These are phyloP conservation scores for Polyploca ridens DNA, from an alignment of 2,888 invertebrate species.

Conservation along the genomic window DNA sequence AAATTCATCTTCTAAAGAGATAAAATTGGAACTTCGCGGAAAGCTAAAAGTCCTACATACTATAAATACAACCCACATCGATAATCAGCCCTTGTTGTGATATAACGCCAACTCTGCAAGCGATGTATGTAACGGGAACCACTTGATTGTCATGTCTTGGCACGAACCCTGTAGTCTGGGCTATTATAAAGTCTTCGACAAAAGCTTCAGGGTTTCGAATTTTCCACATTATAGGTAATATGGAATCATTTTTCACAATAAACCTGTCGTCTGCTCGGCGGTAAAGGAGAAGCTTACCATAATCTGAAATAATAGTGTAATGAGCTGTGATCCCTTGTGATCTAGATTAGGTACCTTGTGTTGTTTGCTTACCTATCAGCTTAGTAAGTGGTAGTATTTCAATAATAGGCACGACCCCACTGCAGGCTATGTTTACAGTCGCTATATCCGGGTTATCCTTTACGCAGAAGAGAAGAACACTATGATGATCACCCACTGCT, in stretches of 20 bases:
- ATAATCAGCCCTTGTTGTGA: conserved; percentile 65
- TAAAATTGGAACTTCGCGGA: no score
- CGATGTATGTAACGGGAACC: conserved; percentile 77
- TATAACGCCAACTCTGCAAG: conserved; percentile 72
- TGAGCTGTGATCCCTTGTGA: neutral
- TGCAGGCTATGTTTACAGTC: conserved; percentile 75
- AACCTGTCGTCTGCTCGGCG: conserved; percentile 76
- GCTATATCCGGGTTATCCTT: conserved; percentile 86
- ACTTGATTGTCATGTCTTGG: conserved; percentile 73
- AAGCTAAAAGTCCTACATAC: neutral
- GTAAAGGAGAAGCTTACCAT: conserved; percentile 82
- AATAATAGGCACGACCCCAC: conserved; percentile 80
- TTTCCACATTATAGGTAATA: conserved; percentile 83
- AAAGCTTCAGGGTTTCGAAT: conserved; percentile 71
- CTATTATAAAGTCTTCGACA: conserved; percentile 75
- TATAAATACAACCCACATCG: conserved; percentile 60
- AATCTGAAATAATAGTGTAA: conserved; percentile 55
- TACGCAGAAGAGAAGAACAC: conserved; percentile 68
- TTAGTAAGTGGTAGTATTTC: conserved; percentile 73
- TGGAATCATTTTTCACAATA: conserved; percentile 83
- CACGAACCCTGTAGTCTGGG: conserved; percentile 70
- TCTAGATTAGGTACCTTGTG: neutral
- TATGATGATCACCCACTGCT: conserved; percentile 60
- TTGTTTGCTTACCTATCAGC: conserved; percentile 57
- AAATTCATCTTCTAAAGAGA: no score